phyloP scores from a whole-genome alignment of 2,797 vertebrate species.

The Coendou prehensilis region DNA sequence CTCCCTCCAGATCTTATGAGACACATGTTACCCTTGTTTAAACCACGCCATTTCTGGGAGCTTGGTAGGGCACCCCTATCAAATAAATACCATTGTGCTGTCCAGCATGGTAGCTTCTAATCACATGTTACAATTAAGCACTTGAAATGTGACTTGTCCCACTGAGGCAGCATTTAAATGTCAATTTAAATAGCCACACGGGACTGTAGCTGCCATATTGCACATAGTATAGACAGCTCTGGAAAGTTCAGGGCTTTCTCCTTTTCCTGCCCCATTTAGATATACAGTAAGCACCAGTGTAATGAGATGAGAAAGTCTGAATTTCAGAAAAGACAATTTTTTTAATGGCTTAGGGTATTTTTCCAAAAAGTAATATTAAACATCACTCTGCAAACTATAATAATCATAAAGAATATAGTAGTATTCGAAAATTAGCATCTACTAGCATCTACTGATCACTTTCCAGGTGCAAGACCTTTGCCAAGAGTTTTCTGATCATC shows the following conservation, averaged over 20 bases:
- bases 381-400: no score
- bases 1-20: not conserved
- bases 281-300: fast-evolving
- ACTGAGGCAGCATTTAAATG: not conserved
- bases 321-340: not conserved
- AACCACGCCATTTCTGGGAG: no score
- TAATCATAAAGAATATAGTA: not conserved
- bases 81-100: not conserved
- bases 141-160: not conserved
- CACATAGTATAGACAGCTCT: not conserved
- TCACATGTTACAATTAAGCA: not conserved
- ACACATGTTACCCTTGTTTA: not conserved
- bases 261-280: not conserved
- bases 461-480: not conserved
- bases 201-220: not conserved
- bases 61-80: no score
- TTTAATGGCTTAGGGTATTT: not conserved
- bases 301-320: not conserved
- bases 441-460: no score
- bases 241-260: not conserved
- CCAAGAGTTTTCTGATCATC: not conserved
- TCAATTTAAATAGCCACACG: not conserved
- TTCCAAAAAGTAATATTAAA: not conserved
- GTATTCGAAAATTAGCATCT: not conserved
- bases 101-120: not conserved